Base-by-base conservation (phyloP, 64 coral and sea anemone species). In the Acropora tenuis region DNA sequence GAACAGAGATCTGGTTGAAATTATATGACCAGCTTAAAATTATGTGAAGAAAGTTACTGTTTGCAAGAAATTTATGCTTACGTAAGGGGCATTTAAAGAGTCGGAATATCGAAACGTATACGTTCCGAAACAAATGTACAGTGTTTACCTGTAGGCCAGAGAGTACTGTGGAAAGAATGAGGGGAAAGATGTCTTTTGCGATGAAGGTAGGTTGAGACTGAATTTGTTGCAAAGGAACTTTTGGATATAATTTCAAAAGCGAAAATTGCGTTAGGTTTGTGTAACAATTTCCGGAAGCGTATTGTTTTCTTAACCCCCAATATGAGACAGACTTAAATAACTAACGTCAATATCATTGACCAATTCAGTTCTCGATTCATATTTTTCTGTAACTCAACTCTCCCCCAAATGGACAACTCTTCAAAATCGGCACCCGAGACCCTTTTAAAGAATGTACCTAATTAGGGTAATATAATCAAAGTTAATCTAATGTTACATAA, bases 151-250 rank as follows among this genome's bases (percentile, higher is more conserved):
- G 47, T 73, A 93, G 91, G 91, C 60, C 1, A 65, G 47, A 50
- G 74, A 93, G 8, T 93, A 80, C 41, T 93, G 91, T 73, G 91
- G 91, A 87, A 72, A 73, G 46, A 11, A 44, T 17, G 83, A 86
- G 1, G 84, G 86, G 2, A 78, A 87, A 41, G 91, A 93, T 7
- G 65, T 87, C 77, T 87, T 65, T 43, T 93, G 91, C 44, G 74
- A 93, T 50, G 77, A 93, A 58, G 91, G 91, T 93, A 46, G 4
- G 48, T 78, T 19, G 10, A 44, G 41, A 73, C 5, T 73, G 30
- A 4, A 41, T 2, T 73, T 20, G 60, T 63, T 10, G 11, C 60
- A 15, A 55, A 5, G 4, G 52, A 9, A 55, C 52, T 55, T 55
- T 55, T 55, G 52, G 52, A 55, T 55, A 49, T 12, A 20, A 30